Conservation (phyloP, 2,113 vertebrate genomes). For the Nettapus auritus region DNA sequence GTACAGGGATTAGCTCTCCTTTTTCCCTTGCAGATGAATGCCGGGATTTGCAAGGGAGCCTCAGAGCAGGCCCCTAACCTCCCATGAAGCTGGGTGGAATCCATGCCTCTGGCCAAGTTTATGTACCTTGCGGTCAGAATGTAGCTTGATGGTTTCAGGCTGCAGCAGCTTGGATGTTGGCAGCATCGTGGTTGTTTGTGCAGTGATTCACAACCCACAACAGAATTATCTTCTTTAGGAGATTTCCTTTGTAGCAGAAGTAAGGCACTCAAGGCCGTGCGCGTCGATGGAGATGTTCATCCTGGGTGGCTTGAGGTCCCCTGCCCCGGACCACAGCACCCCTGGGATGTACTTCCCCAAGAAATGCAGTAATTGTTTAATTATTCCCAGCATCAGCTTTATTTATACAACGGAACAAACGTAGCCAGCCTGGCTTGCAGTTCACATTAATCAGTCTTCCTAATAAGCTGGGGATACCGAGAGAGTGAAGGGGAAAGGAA, state of each 20-base stretch:
- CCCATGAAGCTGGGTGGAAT: slow-evolving; percentile 1
- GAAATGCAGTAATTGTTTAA: neutral
- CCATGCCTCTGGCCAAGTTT: slow-evolving; percentile 1
- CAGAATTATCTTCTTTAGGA: neutral
- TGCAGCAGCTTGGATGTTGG: neutral
- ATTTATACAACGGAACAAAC: neutral
- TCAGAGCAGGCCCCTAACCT: slow-evolving; percentile 10
- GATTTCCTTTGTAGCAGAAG: slow-evolving; percentile 12
- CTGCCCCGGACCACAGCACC: neutral
- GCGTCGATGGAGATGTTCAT: neutral
- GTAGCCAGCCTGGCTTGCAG: slow-evolving; percentile 11
- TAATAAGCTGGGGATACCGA: neutral
- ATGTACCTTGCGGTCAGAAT: neutral
- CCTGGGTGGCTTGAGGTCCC: slow-evolving; percentile 29
- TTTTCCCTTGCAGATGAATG: neutral
- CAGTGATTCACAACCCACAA: slow-evolving; percentile 25
- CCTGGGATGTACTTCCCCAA: neutral
- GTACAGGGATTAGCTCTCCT: neutral
- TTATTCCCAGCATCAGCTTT: slow-evolving; percentile 28
- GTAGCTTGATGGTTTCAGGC: neutral
- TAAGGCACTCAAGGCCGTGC: neutral
- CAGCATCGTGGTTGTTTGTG: neutral
- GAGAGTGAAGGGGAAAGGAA: neutral
- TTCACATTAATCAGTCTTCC: slow-evolving; percentile 38
- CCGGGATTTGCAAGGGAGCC: slow-evolving; percentile 7